Percentiles rank a stretch among this genome's conserved stretches.
Evolutionary conservation across 2,113 vertebrate genomes (phyloP).

Genomic region (Odocoileus hemionus): DNA sequence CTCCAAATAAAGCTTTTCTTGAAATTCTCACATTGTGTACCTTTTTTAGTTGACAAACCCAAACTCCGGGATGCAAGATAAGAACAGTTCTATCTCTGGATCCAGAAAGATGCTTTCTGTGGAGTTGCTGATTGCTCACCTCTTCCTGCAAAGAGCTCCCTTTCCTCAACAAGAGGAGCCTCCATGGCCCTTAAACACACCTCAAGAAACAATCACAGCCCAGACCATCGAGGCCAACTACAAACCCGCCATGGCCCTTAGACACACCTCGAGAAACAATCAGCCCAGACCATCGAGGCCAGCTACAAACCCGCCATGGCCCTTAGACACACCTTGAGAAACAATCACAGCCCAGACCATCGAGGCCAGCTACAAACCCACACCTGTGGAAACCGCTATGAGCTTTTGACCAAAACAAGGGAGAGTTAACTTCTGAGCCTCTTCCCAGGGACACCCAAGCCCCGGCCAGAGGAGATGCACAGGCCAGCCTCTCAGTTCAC

Average conservation of each 20-base stretch:
- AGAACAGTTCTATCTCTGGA: background rate
- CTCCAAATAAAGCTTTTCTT: background rate
- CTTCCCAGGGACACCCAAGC: background rate
- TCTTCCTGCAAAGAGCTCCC: background rate
- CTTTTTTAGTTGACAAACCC: background rate
- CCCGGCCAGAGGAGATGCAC: fast-evolving
- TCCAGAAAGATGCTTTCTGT: background rate
- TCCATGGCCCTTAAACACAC: fast-evolving
- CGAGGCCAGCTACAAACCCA: background rate
- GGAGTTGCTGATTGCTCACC: background rate
- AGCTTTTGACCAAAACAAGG: background rate
- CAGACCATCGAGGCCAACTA: background rate
- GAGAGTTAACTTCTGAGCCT: background rate
- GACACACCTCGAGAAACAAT: background rate
- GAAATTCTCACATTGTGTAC: background rate
- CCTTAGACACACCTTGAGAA: background rate
- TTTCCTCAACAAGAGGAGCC: background rate
- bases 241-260: background rate
- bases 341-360: no score
- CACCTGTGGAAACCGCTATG: background rate
- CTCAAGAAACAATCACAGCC: background rate
- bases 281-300: no score
- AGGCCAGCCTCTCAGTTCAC: background rate
- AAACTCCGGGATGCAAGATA: background rate
- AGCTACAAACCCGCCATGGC: background rate